These are phyloP conservation scores for Apodemia duryi DNA, from an alignment of 2,888 invertebrate genomes.

Conservation along the genomic window DNA sequence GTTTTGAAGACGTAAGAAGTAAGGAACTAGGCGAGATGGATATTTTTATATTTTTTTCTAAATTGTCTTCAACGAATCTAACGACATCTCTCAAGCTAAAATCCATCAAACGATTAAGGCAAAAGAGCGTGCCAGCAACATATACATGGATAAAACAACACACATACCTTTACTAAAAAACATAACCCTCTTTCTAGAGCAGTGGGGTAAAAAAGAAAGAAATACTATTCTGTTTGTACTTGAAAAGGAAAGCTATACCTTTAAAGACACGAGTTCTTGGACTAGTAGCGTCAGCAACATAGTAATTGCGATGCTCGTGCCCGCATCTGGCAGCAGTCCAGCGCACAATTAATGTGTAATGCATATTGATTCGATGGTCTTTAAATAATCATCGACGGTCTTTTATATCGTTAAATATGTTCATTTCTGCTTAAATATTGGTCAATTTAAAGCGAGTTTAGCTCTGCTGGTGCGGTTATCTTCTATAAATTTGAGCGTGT, in stretches of 20 bases:
- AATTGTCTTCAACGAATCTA: no score
- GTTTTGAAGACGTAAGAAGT: no score
- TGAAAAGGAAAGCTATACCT: neutral
- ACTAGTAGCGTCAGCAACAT: slow-evolving; percentile 20
- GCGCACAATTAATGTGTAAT: slow-evolving; percentile 31
- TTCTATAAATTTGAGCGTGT: neutral
- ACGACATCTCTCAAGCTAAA: no score
- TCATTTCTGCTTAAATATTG: slow-evolving; percentile 28
- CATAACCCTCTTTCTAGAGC: no score
- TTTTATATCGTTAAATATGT: slow-evolving; percentile 31
- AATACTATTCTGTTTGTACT: neutral
- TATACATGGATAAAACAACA: no score
- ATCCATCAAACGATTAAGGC: no score
- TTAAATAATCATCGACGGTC: slow-evolving; percentile 32
- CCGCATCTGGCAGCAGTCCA: slow-evolving; percentile 30
- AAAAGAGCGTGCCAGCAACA: no score
- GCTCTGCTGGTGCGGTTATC: slow-evolving; percentile 4
- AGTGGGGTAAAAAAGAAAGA: no score
- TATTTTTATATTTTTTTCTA: no score
- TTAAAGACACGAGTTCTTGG: neutral
- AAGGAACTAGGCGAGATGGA: no score
- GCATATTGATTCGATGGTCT: slow-evolving; percentile 33
- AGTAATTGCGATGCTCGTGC: slow-evolving; percentile 23
- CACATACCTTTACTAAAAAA: no score
- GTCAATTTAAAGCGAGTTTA: slow-evolving; percentile 12